Base-by-base conservation (phyloP, 2,113 vertebrate genomes). In the Uria aalge region DNA sequence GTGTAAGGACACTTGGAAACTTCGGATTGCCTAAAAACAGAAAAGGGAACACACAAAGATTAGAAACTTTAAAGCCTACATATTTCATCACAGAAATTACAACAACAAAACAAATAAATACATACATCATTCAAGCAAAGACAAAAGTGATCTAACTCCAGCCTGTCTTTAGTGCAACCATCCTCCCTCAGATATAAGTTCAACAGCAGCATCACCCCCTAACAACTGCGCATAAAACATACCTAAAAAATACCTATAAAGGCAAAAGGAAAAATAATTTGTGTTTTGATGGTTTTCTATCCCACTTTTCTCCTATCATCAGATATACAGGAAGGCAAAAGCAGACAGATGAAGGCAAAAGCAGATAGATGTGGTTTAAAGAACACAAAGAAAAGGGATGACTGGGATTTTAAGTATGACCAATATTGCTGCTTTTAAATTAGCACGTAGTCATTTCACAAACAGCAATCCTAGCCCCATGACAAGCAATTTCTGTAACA, bases 1-100 rank as follows among this genome's bases (percentile, higher is more conserved):
- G 96, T 99, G 99, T 73, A 99, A 96, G 1, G 99, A 99, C 7
- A 99, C 93, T 96, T 99, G 99, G 97, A 99, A 99, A 95, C 99
- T 99, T 95, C 98, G 97, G 75, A 99, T 98, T 32, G 99, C 99
- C 99, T 99, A 90, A 4, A 60, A 69, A 59, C 13, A 87, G 56
- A 93, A 90, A 0, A 68, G 9, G 4, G 32, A 82, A 96, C n/a
- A 81, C 79, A 82, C 40, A 93, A 48, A 56, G 16, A 47, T 34
- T 20, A 71, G 22, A 81, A 13, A 47, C 48, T 85, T 94, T 64
- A 36, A 92, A 76, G 15, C 5, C 26, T 26, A 24, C 22, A 4
- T 27, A 66, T 63, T 91, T 91, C 55, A 88, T 71, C 6, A 34
- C 1, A 60, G 20, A 87, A 43, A 88, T 12, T 50, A 47, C 4